Conservation (phyloP, 2,113 vertebrate species). For the Nematolebias whitei region DNA sequence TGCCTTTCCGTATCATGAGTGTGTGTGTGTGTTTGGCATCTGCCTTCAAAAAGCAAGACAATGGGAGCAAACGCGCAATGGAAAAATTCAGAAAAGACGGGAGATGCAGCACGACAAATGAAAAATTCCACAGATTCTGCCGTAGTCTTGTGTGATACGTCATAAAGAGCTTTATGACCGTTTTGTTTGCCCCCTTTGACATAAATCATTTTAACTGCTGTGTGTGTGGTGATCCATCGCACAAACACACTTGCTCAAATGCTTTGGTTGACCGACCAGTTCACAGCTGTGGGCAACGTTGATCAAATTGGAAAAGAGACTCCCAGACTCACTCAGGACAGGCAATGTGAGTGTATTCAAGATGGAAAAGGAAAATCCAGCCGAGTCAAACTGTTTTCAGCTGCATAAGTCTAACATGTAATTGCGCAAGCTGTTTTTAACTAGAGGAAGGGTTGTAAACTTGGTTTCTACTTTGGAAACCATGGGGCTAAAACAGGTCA, state of each 20-base stretch:
- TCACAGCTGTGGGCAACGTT: neutral
- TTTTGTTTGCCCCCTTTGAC: slow-evolving; percentile 30
- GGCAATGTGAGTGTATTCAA: no score
- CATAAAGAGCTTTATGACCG: slow-evolving; percentile 12
- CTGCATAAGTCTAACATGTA: no score
- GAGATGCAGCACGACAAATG: neutral
- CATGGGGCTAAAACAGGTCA: neutral
- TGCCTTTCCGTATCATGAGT: slow-evolving; percentile 33
- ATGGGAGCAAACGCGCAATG: neutral
- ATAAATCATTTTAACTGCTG: neutral
- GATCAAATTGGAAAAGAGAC: no score
- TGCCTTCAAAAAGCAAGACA: neutral
- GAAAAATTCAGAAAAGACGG: neutral
- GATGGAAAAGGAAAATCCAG: no score
- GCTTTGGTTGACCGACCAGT: neutral
- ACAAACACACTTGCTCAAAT: neutral
- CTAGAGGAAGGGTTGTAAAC: neutral
- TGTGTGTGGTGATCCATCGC: neutral
- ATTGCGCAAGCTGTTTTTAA: no score
- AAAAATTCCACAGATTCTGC: slow-evolving; percentile 11
- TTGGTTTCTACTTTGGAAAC: neutral
- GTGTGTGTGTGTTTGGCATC: slow-evolving; percentile 19
- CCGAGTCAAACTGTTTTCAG: no score
- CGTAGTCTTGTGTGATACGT: neutral
- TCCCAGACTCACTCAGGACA: no score